Base-by-base conservation (phyloP, 1,140 invertebrate genomes). In the Macrobrachium nipponense region DNA sequence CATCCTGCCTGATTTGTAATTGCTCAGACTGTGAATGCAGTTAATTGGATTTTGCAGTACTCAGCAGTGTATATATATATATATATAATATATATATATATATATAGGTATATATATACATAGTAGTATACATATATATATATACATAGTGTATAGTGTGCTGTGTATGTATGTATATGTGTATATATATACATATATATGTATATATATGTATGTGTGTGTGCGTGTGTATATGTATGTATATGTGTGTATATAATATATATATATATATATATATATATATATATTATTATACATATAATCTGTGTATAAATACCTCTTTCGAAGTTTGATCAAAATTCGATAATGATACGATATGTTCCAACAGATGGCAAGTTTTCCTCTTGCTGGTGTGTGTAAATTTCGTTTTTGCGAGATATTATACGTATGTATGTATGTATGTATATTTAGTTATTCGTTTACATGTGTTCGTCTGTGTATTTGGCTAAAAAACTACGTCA, bases 91-190 rank as follows among this genome's bases (percentile, higher is more conserved):
- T 66, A 66, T 66, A 66, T 66, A 66, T 66, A 66, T 66, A 66
- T 66, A 66, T 66, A 66, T 66, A 66, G n/a, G n/a, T n/a, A n/a
- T n/a, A n/a, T n/a, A n/a, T n/a, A n/a, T n/a, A n/a, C n/a, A n/a
- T n/a, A n/a, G n/a, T n/a, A n/a, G n/a, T 66, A 66, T 66, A 66
- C 12, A 66, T 66, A 66, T 66, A 66, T 66, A 66, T 66, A 66
- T 66, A 66, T 66, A 66, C n/a, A n/a, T n/a, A n/a, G 27, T 36
- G 27, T 36, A 4, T 36, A 36, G 27, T n/a, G n/a, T n/a, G n/a
- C 1, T 66, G 12, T 66, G 15, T 66, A 66, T 66, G 12, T 66
- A 66, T 66, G 12, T 66, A 66, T 66, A 66, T 66, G 12, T 66
- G 12, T 27, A 66, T 66, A 66, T 27, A 66, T 66, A 66, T 66